A percentile compares a stretch with the other conserved stretches of the same genome.
Conservation (phyloP, 2,888 invertebrate genomes). For the Chesias legatella region DNA sequence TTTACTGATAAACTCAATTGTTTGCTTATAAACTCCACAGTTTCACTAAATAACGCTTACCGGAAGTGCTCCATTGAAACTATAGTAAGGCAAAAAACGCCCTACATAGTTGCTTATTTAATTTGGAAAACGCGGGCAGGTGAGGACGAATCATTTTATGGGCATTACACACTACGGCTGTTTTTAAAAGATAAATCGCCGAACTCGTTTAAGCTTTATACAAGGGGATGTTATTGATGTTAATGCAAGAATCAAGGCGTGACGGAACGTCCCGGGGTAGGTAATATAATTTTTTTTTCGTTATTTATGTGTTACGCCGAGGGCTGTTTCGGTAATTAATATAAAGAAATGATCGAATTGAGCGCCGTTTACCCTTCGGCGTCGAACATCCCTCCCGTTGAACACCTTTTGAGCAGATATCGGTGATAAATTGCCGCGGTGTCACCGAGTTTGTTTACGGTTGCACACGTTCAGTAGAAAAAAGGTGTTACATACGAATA, state of each 20-base stretch:
- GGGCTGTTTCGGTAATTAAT: constrained; percentile 65
- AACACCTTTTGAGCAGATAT: constrained; percentile 55
- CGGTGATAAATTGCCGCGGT: constrained; percentile 43
- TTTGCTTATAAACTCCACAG: neutral
- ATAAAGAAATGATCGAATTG: constrained; percentile 63
- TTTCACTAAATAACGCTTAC: constrained; percentile 1
- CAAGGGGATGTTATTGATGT: constrained; percentile 46
- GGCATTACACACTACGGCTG: constrained; percentile 44
- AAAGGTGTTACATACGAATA: constrained; percentile 9
- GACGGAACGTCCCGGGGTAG: constrained; percentile 14
- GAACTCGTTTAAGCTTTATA: constrained; percentile 51
- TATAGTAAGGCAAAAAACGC: constrained; percentile 11
- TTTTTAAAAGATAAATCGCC: constrained; percentile 63
- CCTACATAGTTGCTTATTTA: constrained; percentile 13
- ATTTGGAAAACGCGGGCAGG: constrained; percentile 38
- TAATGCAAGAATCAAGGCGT: constrained; percentile 65
- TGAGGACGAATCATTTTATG: constrained; percentile 47
- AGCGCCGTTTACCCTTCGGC: constrained; percentile 61
- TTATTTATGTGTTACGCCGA: constrained; percentile 53
- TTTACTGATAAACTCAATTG: neutral
- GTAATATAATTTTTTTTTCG: constrained; percentile 40
- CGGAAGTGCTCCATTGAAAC: constrained; percentile 12
- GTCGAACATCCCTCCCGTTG: constrained; percentile 38
- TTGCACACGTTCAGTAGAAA: constrained; percentile 7
- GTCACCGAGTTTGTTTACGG: constrained; percentile 38